phyloP scores from a whole-genome alignment of 2,113 vertebrate genomes.

The Plotosus lineatus region DNA sequence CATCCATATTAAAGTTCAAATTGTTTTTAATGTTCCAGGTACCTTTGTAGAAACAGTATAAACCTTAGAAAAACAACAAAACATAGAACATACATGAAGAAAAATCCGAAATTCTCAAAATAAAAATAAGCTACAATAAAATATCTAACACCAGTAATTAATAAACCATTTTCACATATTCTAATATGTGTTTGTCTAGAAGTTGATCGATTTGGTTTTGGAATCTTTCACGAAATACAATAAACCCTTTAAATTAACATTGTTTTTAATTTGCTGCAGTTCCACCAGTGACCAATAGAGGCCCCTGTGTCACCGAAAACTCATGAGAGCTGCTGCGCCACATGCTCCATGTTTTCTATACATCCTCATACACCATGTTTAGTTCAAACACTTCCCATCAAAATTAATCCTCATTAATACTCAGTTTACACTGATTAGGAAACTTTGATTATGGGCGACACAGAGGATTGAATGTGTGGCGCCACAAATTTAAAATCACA shows the following conservation, averaged over 20 bases:
- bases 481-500: neutral
- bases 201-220: neutral
- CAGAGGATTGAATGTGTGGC: neutral
- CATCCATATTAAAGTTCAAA: neutral
- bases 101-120: neutral
- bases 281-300: conserved; percentile 4
- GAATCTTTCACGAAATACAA: neutral
- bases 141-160: too few species aligned
- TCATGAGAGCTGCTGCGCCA: neutral
- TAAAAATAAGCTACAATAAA: neutral
- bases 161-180: too few species aligned
- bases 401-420: neutral
- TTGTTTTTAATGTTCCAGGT: neutral
- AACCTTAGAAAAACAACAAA: neutral
- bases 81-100: too few species aligned
- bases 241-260: neutral
- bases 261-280: neutral
- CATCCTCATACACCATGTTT: neutral
- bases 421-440: neutral
- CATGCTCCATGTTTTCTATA: too few species aligned
- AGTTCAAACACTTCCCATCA: neutral
- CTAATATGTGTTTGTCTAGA: neutral
- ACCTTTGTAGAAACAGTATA: neutral
- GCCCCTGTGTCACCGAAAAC: neutral
- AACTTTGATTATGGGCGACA: neutral